Percentiles rank a stretch among this genome's conserved stretches.
Evolutionary conservation across 2,888 invertebrate species (phyloP).

Genomic region (Acleris holmiana): DNA sequence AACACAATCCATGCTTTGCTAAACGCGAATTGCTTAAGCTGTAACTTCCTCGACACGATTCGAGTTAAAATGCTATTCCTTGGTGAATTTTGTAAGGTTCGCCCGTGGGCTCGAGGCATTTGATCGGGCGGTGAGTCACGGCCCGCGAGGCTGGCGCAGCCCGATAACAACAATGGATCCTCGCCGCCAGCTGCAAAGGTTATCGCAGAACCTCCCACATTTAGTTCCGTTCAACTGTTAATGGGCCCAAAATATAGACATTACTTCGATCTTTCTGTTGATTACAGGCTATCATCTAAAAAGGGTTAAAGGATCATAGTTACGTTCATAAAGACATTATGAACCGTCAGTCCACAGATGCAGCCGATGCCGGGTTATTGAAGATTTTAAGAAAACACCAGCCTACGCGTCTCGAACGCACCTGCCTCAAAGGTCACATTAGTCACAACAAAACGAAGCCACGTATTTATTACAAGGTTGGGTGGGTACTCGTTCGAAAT

Average conservation of each 20-base stretch:
- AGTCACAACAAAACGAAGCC: conserved; percentile 42
- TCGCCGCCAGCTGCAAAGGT: conserved; percentile 43
- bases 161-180: conserved; percentile 53
- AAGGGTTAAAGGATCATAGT: too few relatives aligned
- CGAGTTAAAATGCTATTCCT: conserved; percentile 55
- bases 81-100: conserved; percentile 59
- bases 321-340: too few relatives aligned
- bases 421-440: conserved; percentile 44
- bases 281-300: conserved; percentile 8
- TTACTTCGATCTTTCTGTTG: conserved; percentile 12
- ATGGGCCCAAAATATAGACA: conserved; percentile 17
- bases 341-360: too few relatives aligned
- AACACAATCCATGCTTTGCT: conserved; percentile 40
- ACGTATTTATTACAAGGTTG: conserved; percentile 47
- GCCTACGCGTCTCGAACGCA: conserved; percentile 16
- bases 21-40: conserved; percentile 56
- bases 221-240: conserved; percentile 12
- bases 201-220: conserved; percentile 35
- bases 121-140: conserved; percentile 62
- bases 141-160: conserved; percentile 42
- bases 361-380: background rate
- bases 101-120: conserved; percentile 55
- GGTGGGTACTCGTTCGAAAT: conserved; percentile 40
- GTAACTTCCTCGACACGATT: conserved; percentile 63
- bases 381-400: conserved; percentile 15